A percentile compares a stretch with the other conserved stretches of the same genome.
Evolutionary conservation across 2,888 invertebrate genomes (phyloP).

Genomic region (Ryuthela nishihirai): DNA sequence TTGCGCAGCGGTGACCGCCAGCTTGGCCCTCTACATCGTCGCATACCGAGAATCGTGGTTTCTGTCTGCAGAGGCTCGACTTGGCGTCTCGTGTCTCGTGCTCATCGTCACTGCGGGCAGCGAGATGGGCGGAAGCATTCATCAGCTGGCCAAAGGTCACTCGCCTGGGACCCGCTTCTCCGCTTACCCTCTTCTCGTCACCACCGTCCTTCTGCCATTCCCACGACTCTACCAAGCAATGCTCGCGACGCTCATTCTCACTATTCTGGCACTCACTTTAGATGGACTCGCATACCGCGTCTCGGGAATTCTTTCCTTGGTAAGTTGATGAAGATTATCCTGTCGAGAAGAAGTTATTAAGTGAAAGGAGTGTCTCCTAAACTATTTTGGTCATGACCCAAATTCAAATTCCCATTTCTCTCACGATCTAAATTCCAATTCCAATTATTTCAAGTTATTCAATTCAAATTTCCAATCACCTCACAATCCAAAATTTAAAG

Average conservation of each 20-base stretch:
- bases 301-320: conserved; percentile 6
- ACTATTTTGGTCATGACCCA: no score
- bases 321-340: no score
- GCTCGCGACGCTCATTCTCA: conserved; percentile 65
- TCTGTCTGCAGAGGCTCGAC: conserved; percentile 28
- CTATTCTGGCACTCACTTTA: conserved; percentile 62
- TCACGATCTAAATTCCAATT: no score
- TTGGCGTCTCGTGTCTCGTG: conserved; percentile 33
- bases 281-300: conserved; percentile 47
- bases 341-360: no score
- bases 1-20: conserved; percentile 1
- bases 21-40: conserved; percentile 22
- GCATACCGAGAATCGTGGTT: conserved; percentile 40
- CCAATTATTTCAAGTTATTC: no score
- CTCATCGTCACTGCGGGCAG: conserved; percentile 33
- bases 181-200: conserved; percentile 63
- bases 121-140: conserved; percentile 15
- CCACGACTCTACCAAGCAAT: conserved; percentile 68
- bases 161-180: conserved; percentile 37
- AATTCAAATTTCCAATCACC: no score
- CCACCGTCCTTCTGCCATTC: conserved; percentile 79
- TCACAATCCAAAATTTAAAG: no score
- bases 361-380: no score
- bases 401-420: no score
- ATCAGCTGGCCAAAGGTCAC: background rate